These are phyloP conservation scores for Sarcophaga variegata DNA, from an alignment of 2,888 invertebrate genomes.

Conservation along the genomic window DNA sequence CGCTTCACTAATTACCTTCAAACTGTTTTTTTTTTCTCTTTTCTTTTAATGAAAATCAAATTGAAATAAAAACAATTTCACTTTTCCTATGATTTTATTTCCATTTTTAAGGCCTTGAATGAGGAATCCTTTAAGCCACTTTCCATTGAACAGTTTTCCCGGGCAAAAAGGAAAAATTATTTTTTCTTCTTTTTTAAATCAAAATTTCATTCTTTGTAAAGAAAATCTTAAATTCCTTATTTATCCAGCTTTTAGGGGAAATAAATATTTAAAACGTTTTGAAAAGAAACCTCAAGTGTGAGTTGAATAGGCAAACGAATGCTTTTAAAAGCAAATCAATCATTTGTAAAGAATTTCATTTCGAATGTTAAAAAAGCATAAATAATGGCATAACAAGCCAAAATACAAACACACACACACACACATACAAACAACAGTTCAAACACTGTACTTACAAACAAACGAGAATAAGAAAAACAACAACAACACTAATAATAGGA, in stretches of 20 bases:
- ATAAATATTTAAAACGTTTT: background rate
- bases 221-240: background rate
- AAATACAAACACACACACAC: background rate
- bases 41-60: conserved; percentile 1
- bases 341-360: conserved; percentile 60
- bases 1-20: conserved; percentile 48
- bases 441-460: background rate
- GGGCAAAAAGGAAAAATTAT: no score
- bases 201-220: no score
- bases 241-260: background rate
- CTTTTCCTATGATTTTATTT: conserved; percentile 2
- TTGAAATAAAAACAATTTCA: background rate
- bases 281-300: background rate
- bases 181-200: no score
- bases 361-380: conserved; percentile 27
- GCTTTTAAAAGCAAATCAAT: conserved; percentile 59
- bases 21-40: background rate
- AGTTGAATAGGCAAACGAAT: background rate
- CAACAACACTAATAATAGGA: conserved; percentile 9
- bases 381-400: conserved; percentile 6
- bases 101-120: conserved; percentile 6
- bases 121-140: background rate
- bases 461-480: background rate
- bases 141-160: background rate
- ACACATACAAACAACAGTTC: background rate